phyloP scores from a whole-genome alignment of 1,140 invertebrate species.

The Drosophila ohnishii region DNA sequence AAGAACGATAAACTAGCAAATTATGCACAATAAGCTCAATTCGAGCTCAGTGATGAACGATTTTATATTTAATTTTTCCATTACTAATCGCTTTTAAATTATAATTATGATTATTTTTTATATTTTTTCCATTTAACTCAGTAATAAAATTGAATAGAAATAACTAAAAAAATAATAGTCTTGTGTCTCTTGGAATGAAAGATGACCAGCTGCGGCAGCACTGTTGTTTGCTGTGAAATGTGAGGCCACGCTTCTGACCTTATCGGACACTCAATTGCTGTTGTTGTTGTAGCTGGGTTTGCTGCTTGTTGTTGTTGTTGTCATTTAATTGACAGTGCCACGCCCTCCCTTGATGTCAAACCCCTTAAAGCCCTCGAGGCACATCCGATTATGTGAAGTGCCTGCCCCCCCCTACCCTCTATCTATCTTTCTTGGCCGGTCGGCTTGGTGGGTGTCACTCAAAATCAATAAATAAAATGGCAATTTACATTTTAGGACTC shows the following conservation, averaged over 20 bases:
- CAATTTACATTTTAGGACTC: constrained; percentile 60
- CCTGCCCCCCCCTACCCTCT: constrained; percentile 10
- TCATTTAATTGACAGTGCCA: constrained; percentile 59
- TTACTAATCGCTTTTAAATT: no score
- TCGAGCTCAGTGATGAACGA: constrained; percentile 7
- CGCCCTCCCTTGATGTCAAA: constrained; percentile 3
- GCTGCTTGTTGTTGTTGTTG: constrained; percentile 39
- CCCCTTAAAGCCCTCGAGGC: constrained; percentile 3
- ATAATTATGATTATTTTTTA: no score
- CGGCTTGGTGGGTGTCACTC: constrained; percentile 8
- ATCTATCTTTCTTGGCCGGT: background rate
- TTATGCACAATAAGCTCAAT: constrained; percentile 66
- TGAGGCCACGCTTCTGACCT: constrained; percentile 43
- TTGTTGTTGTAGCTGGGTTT: constrained; percentile 9
- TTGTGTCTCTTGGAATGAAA: constrained; percentile 1
- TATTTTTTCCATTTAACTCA: background rate
- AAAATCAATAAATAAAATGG: constrained; percentile 63
- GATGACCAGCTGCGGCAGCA: constrained; percentile 5
- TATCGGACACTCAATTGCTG: constrained; percentile 45
- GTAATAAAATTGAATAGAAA: background rate
- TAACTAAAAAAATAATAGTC: background rate
- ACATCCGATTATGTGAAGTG: constrained; percentile 54
- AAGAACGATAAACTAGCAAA: constrained; percentile 44
- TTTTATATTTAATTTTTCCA: background rate
- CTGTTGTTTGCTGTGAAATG: constrained; percentile 28